Base-by-base conservation (phyloP, 2,888 invertebrate species). In the Hirtodrosophila duncani region DNA sequence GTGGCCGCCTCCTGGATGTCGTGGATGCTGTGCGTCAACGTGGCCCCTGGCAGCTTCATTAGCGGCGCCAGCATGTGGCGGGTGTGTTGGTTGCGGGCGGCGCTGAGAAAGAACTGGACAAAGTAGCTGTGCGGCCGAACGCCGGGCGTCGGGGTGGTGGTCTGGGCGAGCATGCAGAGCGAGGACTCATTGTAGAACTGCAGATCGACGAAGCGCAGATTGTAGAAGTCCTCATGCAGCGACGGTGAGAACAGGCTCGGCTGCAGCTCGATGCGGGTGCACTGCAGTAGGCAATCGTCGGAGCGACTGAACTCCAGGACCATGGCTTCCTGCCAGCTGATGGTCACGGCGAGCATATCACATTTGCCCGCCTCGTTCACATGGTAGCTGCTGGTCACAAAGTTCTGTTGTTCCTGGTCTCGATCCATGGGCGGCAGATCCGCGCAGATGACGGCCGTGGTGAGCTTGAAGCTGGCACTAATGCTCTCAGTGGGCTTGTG, bases 111-210 rank as follows among this genome's bases (percentile, higher is more conserved):
- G 84, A 87, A 88, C 86, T 82, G 89, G 80, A 78, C 86, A 63
- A 77, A 89, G 84, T 67, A 89, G 67, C 86, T 89, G 29, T 79
- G 84, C 1, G 77, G 71, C 38, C 65, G 90, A 86, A 55, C 89
- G 62, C 83, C 90, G 0, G 62, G 13, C 87, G 58, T 88, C 80
- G 80, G 80, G 4, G 33, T 18, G 1, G 88, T 87, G 65, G 91
- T 90, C 83, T 91, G 89, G 9, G 92, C 84, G 10, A 95, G 85
- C 18, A 95, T 84, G n/a, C 95, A 94, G 11, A 95, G 83, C 42
- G 91, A 91, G 0, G 72, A 67, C 11, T 86, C 83, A 37, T 86
- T 92, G 86, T 95, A 95, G 85, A 94, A 94, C 82, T 94, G 92
- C 16, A 93, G 81, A 84, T 95, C 94, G 16, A 91, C 84, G 30